These are phyloP conservation scores for Spodoptera picta DNA, from an alignment of 2,888 invertebrate species.

Conservation along the genomic window DNA sequence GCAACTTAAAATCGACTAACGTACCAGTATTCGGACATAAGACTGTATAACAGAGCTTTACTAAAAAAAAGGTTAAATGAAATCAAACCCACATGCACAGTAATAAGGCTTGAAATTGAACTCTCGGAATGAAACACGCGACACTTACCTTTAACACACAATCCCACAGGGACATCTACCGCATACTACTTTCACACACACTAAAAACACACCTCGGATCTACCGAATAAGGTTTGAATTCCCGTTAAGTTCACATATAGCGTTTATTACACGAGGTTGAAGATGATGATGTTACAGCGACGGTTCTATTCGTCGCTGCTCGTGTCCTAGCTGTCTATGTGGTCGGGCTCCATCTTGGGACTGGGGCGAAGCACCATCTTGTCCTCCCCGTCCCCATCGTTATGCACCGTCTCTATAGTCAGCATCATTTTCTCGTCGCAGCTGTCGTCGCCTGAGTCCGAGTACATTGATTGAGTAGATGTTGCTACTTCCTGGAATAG, in stretches of 20 bases:
- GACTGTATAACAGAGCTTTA: too few relatives aligned
- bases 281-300: conserved; percentile 49
- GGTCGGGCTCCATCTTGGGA: conserved; percentile 76
- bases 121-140: too few relatives aligned
- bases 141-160: background rate
- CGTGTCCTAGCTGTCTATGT: conserved; percentile 76
- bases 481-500: conserved; percentile 83
- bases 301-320: conserved; percentile 58
- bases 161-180: conserved; percentile 6
- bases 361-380: conserved; percentile 78
- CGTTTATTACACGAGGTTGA: conserved; percentile 15
- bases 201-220: conserved; percentile 2
- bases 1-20: too few relatives aligned
- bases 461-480: conserved; percentile 92
- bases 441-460: conserved; percentile 92
- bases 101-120: too few relatives aligned
- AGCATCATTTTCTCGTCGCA: conserved; percentile 94
- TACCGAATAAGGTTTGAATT: conserved; percentile 13
- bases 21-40: too few relatives aligned
- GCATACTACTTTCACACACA: conserved; percentile 14
- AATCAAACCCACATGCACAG: too few relatives aligned
- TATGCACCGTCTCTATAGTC: conserved; percentile 90
- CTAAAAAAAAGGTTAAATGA: too few relatives aligned
- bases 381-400: conserved; percentile 88
- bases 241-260: conserved; percentile 19